phyloP scores from a whole-genome alignment of 2,888 invertebrate genomes.

The Microchrysa polita region DNA sequence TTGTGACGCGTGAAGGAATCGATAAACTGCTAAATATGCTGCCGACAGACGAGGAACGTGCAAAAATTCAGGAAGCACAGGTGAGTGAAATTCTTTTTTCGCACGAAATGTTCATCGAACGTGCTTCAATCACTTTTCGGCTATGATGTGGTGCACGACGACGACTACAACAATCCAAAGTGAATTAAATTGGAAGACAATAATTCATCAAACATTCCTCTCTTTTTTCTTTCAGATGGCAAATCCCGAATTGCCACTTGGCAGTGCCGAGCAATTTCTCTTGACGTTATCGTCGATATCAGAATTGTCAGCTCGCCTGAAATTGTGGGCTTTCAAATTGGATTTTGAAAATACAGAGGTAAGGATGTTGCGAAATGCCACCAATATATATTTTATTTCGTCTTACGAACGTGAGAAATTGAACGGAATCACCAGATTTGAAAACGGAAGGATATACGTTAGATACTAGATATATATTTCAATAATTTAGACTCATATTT shows the following conservation, averaged over 20 bases:
- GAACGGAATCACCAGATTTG: too few relatives aligned
- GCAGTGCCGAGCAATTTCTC: conserved; percentile 98
- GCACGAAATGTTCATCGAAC: not conserved
- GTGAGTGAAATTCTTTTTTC: conserved; percentile 49
- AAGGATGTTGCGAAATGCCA: conserved; percentile 50
- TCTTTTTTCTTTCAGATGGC: conserved; percentile 55
- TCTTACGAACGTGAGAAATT: too few relatives aligned
- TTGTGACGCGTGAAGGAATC: conserved; percentile 97
- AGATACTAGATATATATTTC: too few relatives aligned
- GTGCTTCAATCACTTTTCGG: not conserved
- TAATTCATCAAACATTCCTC: conserved; percentile 11
- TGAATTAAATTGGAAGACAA: conserved; percentile 9
- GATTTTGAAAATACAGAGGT: conserved; percentile 98
- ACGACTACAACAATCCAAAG: too few relatives aligned
- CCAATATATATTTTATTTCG: too few relatives aligned
- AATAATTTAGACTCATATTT: too few relatives aligned
- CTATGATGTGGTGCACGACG: not conserved
- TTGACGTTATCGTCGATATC: conserved; percentile 94
- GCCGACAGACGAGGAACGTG: conserved; percentile 95
- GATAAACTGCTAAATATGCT: conserved; percentile 98
- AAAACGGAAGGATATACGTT: too few relatives aligned
- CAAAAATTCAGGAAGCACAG: conserved; percentile 96
- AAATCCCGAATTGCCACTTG: conserved; percentile 66
- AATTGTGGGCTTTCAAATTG: conserved; percentile 98
- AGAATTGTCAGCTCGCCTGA: conserved; percentile 90